Evolutionary conservation across 2,113 vertebrate genomes (phyloP).

Genomic region (Astur gentilis): DNA sequence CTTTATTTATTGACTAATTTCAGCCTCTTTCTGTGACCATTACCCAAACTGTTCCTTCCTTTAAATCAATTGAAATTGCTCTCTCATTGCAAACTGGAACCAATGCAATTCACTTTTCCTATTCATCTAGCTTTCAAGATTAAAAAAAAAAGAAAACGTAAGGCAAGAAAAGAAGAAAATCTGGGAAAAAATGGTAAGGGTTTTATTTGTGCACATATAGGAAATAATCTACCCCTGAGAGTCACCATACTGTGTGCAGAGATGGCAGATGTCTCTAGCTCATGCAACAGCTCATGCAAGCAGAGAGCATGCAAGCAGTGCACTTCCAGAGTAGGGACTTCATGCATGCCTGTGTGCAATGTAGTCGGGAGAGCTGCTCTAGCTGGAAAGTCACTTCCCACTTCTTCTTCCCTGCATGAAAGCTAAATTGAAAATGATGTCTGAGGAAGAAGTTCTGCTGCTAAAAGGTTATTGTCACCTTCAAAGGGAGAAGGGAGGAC

Average conservation of each 20-base stretch:
- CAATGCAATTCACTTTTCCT: neutral
- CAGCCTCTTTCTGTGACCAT: conserved; percentile 47
- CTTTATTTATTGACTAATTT: conserved; percentile 64
- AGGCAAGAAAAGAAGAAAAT: neutral
- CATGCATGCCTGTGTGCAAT: neutral
- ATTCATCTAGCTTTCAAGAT: neutral
- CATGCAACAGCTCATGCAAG: neutral
- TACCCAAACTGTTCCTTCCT: neutral
- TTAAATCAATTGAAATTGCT: conserved; percentile 46
- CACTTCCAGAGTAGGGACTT: neutral
- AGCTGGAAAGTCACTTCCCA: neutral
- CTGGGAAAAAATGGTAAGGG: neutral
- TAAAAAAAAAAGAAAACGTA: accelerated
- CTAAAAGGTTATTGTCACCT: neutral
- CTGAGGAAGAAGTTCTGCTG: neutral
- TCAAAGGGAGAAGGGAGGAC: neutral
- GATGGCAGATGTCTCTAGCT: neutral
- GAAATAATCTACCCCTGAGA: neutral
- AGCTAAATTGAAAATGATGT: neutral
- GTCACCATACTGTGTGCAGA: neutral
- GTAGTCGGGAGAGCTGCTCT: neutral
- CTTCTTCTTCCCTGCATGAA: neutral
- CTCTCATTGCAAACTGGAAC: conserved; percentile 37
- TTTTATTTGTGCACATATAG: neutral
- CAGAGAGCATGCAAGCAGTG: neutral